Conservation (phyloP, 2,888 invertebrate species). For the Pseudococcus viburni region DNA sequence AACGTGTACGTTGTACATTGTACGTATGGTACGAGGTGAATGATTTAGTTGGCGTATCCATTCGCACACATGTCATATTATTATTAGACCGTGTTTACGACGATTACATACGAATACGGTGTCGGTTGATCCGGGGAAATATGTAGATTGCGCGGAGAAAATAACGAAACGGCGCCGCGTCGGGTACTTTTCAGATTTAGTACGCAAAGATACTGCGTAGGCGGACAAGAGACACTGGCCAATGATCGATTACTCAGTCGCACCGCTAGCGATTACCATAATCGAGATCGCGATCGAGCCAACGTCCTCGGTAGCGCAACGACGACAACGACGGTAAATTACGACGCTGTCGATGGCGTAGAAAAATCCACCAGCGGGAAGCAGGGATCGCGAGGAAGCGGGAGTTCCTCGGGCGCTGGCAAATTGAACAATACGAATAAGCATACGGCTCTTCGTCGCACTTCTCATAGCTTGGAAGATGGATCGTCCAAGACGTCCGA, state of each 20-base stretch:
- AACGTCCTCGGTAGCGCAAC: neutral
- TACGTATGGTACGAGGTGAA: slow-evolving; percentile 3
- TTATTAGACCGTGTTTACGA: slow-evolving; percentile 39
- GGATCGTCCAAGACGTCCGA: neutral
- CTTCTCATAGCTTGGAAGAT: slow-evolving; percentile 22
- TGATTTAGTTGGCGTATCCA: neutral
- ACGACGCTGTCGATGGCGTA: neutral
- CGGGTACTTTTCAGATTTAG: slow-evolving; percentile 35
- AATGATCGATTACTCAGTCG: slow-evolving; percentile 29
- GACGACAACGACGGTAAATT: neutral
- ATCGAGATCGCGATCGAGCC: neutral
- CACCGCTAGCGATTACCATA: neutral
- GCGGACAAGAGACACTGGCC: neutral
- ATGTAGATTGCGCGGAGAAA: neutral
- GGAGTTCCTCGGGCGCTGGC: neutral
- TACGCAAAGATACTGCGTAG: slow-evolving; percentile 20
- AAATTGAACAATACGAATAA: slow-evolving; percentile 40
- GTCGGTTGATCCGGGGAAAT: neutral
- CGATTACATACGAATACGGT: neutral
- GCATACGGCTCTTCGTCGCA: slow-evolving; percentile 52
- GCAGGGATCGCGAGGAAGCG: neutral
- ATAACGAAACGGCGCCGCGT: slow-evolving; percentile 6
- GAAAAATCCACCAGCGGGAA: neutral
- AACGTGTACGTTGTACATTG: neutral
- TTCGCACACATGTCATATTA: slow-evolving; percentile 24